Conservation (phyloP, 2,888 invertebrate species). For the Uropetala carovei region DNA sequence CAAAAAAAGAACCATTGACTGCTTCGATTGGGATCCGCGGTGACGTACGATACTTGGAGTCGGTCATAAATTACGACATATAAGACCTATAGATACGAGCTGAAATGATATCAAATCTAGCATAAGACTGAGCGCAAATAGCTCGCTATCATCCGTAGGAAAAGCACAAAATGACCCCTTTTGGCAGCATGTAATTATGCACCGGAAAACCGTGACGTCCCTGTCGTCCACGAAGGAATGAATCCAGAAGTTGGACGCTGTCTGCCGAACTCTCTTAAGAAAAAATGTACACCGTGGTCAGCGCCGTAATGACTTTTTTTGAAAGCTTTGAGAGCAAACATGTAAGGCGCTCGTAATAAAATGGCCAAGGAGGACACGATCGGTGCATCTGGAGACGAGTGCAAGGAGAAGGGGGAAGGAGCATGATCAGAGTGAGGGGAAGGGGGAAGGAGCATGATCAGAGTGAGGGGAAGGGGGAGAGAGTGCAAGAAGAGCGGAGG, state of each 20-base stretch:
- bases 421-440: too few relatives aligned
- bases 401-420: not conserved
- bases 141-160: not conserved
- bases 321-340: not conserved
- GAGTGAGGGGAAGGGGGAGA: not conserved
- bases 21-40: too few relatives aligned
- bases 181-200: not conserved
- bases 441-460: not conserved
- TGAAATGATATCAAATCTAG: too few relatives aligned
- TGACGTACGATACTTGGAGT: too few relatives aligned
- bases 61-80: too few relatives aligned
- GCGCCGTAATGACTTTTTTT: not conserved
- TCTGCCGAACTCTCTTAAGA: not conserved
- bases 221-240: too few relatives aligned
- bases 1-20: too few relatives aligned
- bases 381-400: not conserved
- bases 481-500: not conserved
- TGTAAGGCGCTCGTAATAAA: not conserved
- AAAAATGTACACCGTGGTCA: constrained; percentile 6
- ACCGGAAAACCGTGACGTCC: too few relatives aligned
- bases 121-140: too few relatives aligned
- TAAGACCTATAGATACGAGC: too few relatives aligned
- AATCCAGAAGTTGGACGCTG: too few relatives aligned
- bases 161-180: not conserved
- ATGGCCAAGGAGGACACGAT: not conserved